Evolutionary conservation across 2,888 invertebrate genomes (phyloP).

Genomic region (Napeogenes sylphis): DNA sequence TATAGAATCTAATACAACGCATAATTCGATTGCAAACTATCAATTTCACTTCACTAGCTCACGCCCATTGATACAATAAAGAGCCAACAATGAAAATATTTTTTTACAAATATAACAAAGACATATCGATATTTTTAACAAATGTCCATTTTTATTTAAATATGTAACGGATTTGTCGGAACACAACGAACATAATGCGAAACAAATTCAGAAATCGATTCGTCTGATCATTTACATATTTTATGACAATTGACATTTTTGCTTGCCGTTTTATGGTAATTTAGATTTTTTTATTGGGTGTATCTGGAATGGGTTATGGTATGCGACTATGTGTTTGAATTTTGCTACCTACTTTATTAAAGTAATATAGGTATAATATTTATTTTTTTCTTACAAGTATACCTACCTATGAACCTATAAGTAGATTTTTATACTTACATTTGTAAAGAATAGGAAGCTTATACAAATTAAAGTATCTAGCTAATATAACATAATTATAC

Average conservation of each 20-base stretch:
- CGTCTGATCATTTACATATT: constrained; percentile 65
- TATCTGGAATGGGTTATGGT: not conserved
- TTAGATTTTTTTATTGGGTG: not conserved
- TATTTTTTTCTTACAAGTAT: no score
- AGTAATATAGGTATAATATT: no score
- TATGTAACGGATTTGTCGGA: constrained; percentile 64
- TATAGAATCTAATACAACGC: not conserved
- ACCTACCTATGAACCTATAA: no score
- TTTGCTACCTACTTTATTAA: no score
- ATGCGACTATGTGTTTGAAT: no score
- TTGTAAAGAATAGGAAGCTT: no score
- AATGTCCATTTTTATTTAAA: constrained; percentile 56
- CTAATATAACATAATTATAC: no score
- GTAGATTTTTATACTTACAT: no score
- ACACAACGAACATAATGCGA: constrained; percentile 58
- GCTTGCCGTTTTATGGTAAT: not conserved
- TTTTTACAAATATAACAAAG: constrained; percentile 17
- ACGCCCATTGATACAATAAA: constrained; percentile 52
- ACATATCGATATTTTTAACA: constrained; percentile 49
- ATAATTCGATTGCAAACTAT: constrained; percentile 29
- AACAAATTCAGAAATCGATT: constrained; percentile 65
- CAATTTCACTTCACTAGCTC: constrained; percentile 43
- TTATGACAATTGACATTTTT: constrained; percentile 42
- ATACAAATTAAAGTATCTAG: no score
- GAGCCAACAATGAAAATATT: constrained; percentile 37